A percentile compares a stretch with the other conserved stretches of the same genome.
These are phyloP conservation scores for Meteorus cinctellus DNA, from an alignment of 2,888 invertebrate species.

Conservation along the genomic window DNA sequence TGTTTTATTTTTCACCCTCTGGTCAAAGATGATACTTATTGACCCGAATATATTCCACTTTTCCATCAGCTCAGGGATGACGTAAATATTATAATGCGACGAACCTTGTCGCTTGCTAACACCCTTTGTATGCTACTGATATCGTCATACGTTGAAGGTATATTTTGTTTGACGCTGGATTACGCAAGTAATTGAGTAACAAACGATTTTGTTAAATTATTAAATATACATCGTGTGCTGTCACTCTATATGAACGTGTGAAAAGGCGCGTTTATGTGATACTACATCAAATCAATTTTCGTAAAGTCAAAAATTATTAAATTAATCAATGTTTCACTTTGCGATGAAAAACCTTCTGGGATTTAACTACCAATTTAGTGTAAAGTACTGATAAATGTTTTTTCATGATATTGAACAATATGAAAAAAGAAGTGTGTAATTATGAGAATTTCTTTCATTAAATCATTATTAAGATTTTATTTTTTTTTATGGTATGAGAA, in stretches of 20 bases:
- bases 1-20: neutral
- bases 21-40: neutral
- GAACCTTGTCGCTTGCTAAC: slow-evolving; percentile 1
- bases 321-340: neutral
- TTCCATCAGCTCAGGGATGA: neutral
- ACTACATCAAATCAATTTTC: no score
- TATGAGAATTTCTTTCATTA: no score
- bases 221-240: slow-evolving; percentile 19
- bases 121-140: slow-evolving; percentile 2
- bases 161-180: slow-evolving; percentile 34
- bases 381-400: neutral
- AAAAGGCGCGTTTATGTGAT: no score
- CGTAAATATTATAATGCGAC: neutral
- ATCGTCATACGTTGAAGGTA: neutral
- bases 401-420: neutral
- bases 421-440: neutral
- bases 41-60: slow-evolving; percentile 17
- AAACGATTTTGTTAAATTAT: slow-evolving; percentile 18
- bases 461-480: no score
- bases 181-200: slow-evolving; percentile 26
- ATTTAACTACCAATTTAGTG: neutral
- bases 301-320: neutral
- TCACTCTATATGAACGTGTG: neutral
- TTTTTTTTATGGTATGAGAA: neutral
- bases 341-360: neutral